phyloP scores from a whole-genome alignment of 2,888 invertebrate species.

The Synergus gifuensis region DNA sequence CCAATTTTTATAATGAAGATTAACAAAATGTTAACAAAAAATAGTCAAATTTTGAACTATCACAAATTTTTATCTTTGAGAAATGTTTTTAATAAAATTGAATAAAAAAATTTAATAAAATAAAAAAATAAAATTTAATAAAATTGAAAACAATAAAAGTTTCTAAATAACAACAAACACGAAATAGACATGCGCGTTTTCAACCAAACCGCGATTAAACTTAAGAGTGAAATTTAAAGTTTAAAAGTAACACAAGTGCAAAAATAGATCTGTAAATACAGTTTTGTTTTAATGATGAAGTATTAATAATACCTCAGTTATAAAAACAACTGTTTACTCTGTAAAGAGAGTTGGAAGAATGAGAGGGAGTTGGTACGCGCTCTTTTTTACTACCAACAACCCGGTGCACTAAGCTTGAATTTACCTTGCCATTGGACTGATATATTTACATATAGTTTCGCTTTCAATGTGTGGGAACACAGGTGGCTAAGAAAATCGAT shows the following conservation, averaged over 20 bases:
- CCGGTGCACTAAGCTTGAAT: conserved; percentile 67
- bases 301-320: background rate
- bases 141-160: background rate
- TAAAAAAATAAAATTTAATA: no score
- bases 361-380: conserved; percentile 34
- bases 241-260: background rate
- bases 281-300: background rate
- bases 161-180: background rate
- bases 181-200: conserved; percentile 16
- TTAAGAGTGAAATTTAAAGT: conserved; percentile 5
- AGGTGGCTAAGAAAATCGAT: conserved; percentile 71
- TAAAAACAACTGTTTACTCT: conserved; percentile 3
- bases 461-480: conserved; percentile 64
- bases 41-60: no score
- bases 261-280: background rate
- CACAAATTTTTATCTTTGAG: no score
- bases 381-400: conserved; percentile 52
- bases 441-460: conserved; percentile 59
- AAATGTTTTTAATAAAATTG: no score
- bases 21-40: no score
- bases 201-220: background rate
- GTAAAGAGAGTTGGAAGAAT: conserved; percentile 2
- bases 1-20: no score
- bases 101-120: no score
- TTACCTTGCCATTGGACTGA: conserved; percentile 70